Conservation (phyloP, 2,888 invertebrate genomes). For the Timema podura region DNA sequence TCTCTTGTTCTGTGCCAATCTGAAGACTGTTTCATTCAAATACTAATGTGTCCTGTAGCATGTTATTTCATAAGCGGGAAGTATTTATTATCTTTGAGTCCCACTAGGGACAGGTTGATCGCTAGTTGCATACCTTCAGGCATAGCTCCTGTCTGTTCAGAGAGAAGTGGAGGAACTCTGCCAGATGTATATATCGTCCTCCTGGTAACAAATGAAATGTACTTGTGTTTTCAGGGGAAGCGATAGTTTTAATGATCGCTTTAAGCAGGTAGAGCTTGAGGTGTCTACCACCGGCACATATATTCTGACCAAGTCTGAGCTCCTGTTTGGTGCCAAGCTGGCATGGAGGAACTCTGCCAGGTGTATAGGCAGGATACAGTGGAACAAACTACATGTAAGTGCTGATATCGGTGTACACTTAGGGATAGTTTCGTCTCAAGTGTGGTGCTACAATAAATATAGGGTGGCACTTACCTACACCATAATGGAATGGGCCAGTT, state of each 20-base stretch:
- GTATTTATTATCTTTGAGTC: too few relatives aligned
- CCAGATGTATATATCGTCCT: background rate
- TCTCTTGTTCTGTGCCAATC: too few relatives aligned
- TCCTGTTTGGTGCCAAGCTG: constrained; percentile 23
- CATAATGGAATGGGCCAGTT: too few relatives aligned
- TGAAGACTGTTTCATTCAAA: too few relatives aligned
- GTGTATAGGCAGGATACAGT: constrained; percentile 27
- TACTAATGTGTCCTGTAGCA: too few relatives aligned
- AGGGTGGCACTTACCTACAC: too few relatives aligned
- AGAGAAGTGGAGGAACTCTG: background rate
- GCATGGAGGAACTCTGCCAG: constrained; percentile 26
- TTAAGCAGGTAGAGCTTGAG: constrained; percentile 14
- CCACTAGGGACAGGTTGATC: too few relatives aligned
- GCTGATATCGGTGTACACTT: too few relatives aligned
- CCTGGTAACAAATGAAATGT: background rate
- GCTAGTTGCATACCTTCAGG: constrained; percentile 40
- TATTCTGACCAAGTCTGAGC: constrained; percentile 21
- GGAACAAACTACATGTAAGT: constrained; percentile 25
- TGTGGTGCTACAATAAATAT: too few relatives aligned
- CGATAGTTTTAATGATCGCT: constrained; percentile 15
- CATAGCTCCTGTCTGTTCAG: background rate
- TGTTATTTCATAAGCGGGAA: too few relatives aligned
- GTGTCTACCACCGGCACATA: constrained; percentile 18
- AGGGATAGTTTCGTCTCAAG: too few relatives aligned
- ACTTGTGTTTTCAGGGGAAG: constrained; percentile 6